phyloP scores from a whole-genome alignment of 2,888 invertebrate species.

The Archaeoteleia sp. region DNA sequence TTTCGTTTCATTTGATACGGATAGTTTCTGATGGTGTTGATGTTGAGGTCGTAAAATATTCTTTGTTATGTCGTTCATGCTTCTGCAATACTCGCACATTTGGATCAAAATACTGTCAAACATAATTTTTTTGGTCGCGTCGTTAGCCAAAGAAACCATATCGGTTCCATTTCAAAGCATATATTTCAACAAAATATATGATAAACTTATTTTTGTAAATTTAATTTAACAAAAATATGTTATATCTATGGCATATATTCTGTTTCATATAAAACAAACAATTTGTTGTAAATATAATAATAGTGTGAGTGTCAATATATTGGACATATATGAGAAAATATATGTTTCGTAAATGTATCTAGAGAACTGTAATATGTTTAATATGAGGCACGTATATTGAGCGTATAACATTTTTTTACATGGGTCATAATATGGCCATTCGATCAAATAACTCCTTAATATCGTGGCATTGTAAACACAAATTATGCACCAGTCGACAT shows the following conservation, averaged over 20 bases:
- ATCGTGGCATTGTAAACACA: conserved; percentile 42
- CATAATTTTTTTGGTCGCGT: background rate
- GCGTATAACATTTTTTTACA: no score
- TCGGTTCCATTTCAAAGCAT: background rate
- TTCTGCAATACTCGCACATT: background rate
- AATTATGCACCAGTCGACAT: conserved; percentile 49
- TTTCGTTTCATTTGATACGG: conserved; percentile 13
- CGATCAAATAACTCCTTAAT: conserved; percentile 38
- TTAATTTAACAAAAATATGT: background rate
- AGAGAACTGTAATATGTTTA: no score
- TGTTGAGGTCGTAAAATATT: background rate
- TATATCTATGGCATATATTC: no score
- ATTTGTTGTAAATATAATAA: no score
- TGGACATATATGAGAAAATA: no score
- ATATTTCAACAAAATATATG: background rate
- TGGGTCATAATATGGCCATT: no score
- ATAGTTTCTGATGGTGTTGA: conserved; percentile 7
- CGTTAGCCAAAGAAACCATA: background rate
- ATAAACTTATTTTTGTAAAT: background rate
- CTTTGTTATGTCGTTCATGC: conserved; percentile 9
- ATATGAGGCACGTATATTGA: no score
- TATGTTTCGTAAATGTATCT: no score
- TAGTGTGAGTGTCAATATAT: no score
- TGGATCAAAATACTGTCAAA: conserved; percentile 1
- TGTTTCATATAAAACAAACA: no score